A percentile compares a stretch with the other conserved stretches of the same genome.
Conservation (phyloP, 2,113 vertebrate genomes). For the Perognathus longimembris region DNA sequence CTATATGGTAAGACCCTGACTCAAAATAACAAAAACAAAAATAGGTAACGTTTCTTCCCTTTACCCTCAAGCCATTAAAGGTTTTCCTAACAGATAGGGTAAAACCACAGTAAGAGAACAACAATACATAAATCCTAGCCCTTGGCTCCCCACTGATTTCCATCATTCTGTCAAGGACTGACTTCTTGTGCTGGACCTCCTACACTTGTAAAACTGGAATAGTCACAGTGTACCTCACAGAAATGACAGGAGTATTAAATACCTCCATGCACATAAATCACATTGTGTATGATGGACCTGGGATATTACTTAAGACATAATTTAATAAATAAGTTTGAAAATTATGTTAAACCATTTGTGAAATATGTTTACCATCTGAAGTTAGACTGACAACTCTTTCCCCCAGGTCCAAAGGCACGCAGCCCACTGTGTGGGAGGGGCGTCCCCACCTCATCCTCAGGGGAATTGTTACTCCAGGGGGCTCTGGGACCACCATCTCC, state of each 20-base stretch:
- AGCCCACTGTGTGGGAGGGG: neutral
- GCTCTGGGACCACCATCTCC: rapidly evolving
- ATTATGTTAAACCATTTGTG: neutral
- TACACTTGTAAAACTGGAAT: too few relatives aligned
- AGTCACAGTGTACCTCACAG: rapidly evolving
- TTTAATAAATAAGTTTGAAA: neutral
- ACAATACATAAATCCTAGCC: rapidly evolving
- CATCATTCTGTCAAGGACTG: too few relatives aligned
- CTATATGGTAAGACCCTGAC: too few relatives aligned
- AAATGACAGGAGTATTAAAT: rapidly evolving
- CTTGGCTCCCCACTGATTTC: neutral
- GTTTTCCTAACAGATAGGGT: neutral
- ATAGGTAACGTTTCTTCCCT: neutral
- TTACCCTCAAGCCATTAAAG: neutral
- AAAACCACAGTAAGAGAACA: rapidly evolving
- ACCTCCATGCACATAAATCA: rapidly evolving
- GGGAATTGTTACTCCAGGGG: rapidly evolving
- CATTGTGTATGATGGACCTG: rapidly evolving
- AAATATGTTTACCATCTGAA: neutral
- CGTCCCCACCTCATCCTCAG: neutral
- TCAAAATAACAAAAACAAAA: too few relatives aligned
- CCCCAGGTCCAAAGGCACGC: too few relatives aligned
- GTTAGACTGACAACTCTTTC: too few relatives aligned
- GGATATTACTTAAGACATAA: neutral
- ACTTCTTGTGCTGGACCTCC: too few relatives aligned